Percentiles rank a stretch among this genome's conserved stretches.
phyloP scores from a whole-genome alignment of 1,140 invertebrate species.

The Drosophila pseudoananassae region DNA sequence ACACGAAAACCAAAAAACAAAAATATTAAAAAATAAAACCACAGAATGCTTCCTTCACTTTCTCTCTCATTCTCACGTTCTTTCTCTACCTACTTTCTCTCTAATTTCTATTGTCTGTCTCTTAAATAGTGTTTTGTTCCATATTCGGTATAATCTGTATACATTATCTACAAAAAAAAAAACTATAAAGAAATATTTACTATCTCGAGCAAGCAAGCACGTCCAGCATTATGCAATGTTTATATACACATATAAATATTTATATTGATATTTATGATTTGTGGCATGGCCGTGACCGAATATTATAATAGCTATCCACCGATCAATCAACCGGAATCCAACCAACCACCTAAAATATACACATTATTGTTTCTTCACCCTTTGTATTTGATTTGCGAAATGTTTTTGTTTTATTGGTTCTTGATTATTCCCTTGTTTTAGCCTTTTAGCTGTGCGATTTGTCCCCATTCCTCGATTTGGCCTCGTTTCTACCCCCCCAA shows the following conservation, averaged over 20 bases:
- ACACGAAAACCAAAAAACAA: conserved; percentile 13
- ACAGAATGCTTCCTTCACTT: conserved; percentile 56
- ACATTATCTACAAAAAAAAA: conserved; percentile 26
- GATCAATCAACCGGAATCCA: conserved; percentile 42
- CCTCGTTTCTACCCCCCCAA: conserved; percentile 1
- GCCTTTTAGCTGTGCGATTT: conserved; percentile 14
- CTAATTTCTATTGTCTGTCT: conserved; percentile 49
- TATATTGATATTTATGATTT: conserved; percentile 65
- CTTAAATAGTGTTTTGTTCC: conserved; percentile 68
- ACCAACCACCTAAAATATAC: conserved; percentile 31
- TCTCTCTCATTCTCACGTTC: conserved; percentile 50
- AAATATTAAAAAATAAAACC: conserved; percentile 34
- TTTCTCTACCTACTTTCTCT: conserved; percentile 44
- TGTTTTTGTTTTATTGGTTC: conserved; percentile 32
- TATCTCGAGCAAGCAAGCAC: conserved; percentile 62
- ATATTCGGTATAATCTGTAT: conserved; percentile 54
- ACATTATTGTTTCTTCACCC: conserved; percentile 32
- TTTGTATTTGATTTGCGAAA: conserved; percentile 52
- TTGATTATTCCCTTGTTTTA: conserved; percentile 5
- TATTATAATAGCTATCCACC: conserved; percentile 27
- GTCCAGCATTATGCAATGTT: conserved; percentile 73
- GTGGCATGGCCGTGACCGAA: conserved; percentile 70
- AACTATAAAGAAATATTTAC: conserved; percentile 11
- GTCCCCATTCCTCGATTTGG: conserved; percentile 19
- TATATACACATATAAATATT: conserved; percentile 39